Evolutionary conservation across 2,113 vertebrate species (phyloP), one percentile per base, ranked within the genome.

Genomic region (Psammodynastes pulverulentus): DNA sequence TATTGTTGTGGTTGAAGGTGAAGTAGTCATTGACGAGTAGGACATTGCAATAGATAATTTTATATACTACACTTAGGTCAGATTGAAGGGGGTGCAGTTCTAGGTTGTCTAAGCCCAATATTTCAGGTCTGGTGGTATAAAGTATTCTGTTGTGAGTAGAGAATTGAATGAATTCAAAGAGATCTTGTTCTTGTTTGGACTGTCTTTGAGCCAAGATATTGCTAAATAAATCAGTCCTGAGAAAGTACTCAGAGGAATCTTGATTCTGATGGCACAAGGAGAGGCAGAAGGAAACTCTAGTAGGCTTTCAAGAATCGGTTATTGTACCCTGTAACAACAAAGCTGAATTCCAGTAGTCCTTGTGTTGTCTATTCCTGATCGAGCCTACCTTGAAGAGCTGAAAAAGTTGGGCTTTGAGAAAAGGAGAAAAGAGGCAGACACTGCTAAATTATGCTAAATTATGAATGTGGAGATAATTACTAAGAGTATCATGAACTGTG

Each of bases 351-450:
- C 34, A 43, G 34, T 79, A 79, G 7, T 7, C 19, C 72, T 79
- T 79, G 34, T 21, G 34, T 39, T 79, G 62, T 72, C n/a, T 79
- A 21, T 79, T 79, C 72, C 72, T 43, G 72, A 21, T 43, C 7
- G 43, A 7, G 17, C 34, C 72, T 79, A 79, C 17, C 34, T 79
- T 79, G 7, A 79, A 43, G 7, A 21, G 34, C 72, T 79, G 34
- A 43, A 39, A 67, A 26, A 72, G 45, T 23, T 49, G 89, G 86
- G 93, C 94, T 93, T 88, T 95, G 88, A 94, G 87, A 43, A 79
- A 79, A 79, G 34, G n/a, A 39, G n/a, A 79, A 72, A 39, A 5
- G 15, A 39, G 34, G 43, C 9, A 19, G 34, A 79, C 34, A 21
- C 3, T 3, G 72, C 72, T 43, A 79, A 79, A 43, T n/a, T n/a